These are phyloP conservation scores for Caloenas nicobarica DNA, from an alignment of 2,113 vertebrate species.

Conservation along the genomic window DNA sequence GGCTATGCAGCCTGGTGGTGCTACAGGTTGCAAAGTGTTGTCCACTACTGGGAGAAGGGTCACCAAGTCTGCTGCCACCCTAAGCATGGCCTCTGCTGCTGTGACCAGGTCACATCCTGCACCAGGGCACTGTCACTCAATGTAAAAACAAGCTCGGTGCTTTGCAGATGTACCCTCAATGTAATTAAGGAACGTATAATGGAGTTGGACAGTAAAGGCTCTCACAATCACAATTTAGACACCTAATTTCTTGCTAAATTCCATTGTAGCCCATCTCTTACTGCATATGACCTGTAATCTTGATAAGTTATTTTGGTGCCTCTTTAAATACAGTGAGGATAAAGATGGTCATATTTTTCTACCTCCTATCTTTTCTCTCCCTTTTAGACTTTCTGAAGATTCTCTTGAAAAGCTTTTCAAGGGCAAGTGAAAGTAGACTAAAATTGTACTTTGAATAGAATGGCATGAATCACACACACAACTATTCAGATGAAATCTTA, in stretches of 20 bases:
- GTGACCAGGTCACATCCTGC: accelerated
- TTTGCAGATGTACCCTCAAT: not conserved
- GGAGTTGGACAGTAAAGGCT: not conserved
- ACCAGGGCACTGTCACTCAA: accelerated
- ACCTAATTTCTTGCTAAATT: not conserved
- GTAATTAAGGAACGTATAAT: not conserved
- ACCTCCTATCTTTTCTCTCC: not conserved
- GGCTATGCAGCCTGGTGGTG: not conserved
- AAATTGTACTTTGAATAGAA: constrained; percentile 26
- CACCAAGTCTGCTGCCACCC: not conserved
- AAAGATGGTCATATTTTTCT: not conserved
- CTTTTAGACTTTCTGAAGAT: not conserved
- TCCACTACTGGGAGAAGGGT: not conserved
- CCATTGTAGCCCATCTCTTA: not conserved
- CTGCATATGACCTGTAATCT: not conserved
- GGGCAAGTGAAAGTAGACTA: constrained; percentile 24
- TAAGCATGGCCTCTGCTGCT: not conserved
- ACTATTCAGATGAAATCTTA: constrained; percentile 9
- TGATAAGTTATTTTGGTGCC: not conserved
- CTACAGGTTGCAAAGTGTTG: not conserved
- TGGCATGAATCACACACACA: constrained; percentile 11
- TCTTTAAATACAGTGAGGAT: not conserved
- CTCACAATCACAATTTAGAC: not conserved
- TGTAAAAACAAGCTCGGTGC: not conserved
- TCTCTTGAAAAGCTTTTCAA: constrained; percentile 20